Base-by-base conservation (phyloP, 2,888 invertebrate genomes). In the Clusia tigrina region DNA sequence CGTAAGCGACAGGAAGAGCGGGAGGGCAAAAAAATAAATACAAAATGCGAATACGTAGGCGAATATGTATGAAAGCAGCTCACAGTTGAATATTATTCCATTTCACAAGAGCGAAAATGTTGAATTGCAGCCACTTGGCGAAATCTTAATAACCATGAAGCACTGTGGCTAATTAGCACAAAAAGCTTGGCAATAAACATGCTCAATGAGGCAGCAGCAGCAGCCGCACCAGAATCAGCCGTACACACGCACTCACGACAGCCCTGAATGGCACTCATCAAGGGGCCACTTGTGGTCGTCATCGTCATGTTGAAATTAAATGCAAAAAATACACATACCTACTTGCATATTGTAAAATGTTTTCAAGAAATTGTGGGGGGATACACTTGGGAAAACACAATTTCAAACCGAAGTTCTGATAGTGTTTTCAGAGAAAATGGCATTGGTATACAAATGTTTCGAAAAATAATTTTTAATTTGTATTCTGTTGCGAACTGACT, bases 131-230 rank as follows among this genome's bases (percentile, higher is more conserved):
- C 67, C 78, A 79, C 79, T 79, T 79, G 77, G 78, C 77, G 78
- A 77, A 79, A 77, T 79, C 79, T 79, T 79, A 79, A 79, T 79
- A 79, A 79, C 79, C 79, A 78, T 79, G 78, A 79, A 78, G 79
- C 76, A 78, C 76, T 74, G 78, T 76, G 73, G 79, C 79, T 79
- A 79, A 79, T 79, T 79, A 79, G 79, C 79, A 79, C 79, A 79
- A 78, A 79, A 79, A 79, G 79, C 79, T 77, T 72, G 77, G 78
- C 77, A 77, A 79, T 79, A 79, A 78, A 79, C 79, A 79, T 78
- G 77, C 79, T 79, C 79, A 79, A 80, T 80, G 79, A 80, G 78
- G 71, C 79, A 74, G 70, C 63, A 52, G 37, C 25, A 38, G 55
- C 57, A 52, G 56, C 53, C 51, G 38, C 53, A 55, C 23, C 42